phyloP scores from a whole-genome alignment of 2,113 vertebrate genomes.

The Rhea pennata region DNA sequence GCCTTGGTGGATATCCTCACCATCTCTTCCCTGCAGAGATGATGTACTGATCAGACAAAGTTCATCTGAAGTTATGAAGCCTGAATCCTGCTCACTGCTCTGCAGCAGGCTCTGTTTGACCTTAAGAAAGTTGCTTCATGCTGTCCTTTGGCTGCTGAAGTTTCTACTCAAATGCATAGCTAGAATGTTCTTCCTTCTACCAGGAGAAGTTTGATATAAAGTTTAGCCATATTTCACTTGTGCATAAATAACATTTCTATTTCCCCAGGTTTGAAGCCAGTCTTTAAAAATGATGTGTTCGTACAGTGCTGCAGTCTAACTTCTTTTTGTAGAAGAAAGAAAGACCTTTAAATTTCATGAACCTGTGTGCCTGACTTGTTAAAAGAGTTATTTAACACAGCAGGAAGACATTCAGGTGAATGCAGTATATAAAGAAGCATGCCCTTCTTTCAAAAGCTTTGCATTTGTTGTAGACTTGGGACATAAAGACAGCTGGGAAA shows the following conservation, averaged over 20 bases:
- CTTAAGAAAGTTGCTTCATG: background rate
- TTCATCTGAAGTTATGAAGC: background rate
- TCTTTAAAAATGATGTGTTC: background rate
- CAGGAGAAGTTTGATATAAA: background rate
- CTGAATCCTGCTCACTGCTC: background rate
- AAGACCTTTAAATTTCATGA: background rate
- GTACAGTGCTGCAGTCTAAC: background rate
- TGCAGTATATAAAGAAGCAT: background rate
- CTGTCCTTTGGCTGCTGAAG: background rate
- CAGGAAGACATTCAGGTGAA: background rate
- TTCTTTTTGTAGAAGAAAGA: background rate
- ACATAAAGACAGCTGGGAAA: background rate
- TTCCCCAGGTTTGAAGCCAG: background rate
- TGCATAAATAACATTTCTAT: background rate
- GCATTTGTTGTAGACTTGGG: background rate
- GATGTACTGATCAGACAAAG: background rate
- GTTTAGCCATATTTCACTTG: background rate
- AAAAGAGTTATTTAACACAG: background rate
- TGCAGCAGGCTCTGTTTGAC: background rate
- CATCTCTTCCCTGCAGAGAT: background rate
- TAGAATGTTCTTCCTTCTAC: background rate
- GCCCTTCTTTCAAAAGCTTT: background rate
- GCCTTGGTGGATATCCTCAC: background rate
- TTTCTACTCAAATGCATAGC: background rate
- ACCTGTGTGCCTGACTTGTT: background rate